phyloP scores from a whole-genome alignment of 2,113 vertebrate species.

The Spilogale gracilis region DNA sequence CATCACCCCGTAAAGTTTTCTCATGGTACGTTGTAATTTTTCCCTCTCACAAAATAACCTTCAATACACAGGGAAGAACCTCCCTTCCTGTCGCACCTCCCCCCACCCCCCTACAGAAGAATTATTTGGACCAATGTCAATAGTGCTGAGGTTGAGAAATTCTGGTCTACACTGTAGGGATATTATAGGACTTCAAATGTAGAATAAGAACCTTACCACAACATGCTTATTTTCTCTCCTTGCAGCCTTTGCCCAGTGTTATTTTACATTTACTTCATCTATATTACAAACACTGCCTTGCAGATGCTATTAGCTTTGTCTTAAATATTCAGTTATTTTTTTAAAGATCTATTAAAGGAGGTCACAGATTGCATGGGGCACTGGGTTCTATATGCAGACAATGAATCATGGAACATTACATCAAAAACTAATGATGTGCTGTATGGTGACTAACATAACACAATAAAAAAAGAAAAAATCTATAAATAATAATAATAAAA shows the following conservation, averaged over 20 bases:
- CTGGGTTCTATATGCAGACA: too few relatives aligned
- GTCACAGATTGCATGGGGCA: too few relatives aligned
- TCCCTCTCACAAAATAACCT: not conserved
- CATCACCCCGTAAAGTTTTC: not conserved
- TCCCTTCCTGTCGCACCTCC: too few relatives aligned
- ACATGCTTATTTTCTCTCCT: not conserved
- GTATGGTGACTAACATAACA: too few relatives aligned
- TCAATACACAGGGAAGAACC: not conserved
- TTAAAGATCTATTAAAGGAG: not conserved
- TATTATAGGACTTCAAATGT: not conserved
- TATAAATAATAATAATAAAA: not conserved
- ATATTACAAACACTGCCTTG: not conserved
- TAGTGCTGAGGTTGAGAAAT: not conserved
- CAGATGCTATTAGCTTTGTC: not conserved
- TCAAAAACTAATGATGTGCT: too few relatives aligned
- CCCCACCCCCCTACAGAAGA: not conserved
- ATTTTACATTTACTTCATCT: not conserved
- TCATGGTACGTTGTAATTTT: not conserved
- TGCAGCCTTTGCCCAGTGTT: not conserved
- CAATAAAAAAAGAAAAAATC: too few relatives aligned
- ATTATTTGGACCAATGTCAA: not conserved
- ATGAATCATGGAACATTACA: too few relatives aligned
- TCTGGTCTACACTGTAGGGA: not conserved
- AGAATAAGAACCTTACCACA: too few relatives aligned
- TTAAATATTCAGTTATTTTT: not conserved